Base-by-base conservation (phyloP, 2,797 vertebrate genomes). In the Premnoplex brunnescens region DNA sequence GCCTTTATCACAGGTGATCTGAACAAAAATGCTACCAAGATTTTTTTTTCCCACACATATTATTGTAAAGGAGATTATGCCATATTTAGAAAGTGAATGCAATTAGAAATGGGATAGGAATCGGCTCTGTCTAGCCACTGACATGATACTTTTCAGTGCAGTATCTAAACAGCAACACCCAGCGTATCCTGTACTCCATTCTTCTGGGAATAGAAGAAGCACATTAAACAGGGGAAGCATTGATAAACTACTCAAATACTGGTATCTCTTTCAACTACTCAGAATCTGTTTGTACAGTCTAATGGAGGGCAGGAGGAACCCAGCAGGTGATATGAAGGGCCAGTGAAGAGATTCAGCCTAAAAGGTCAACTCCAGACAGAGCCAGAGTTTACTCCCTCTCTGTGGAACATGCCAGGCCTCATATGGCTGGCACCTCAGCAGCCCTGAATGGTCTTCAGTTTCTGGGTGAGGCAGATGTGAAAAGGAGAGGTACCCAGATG, bases 291-390 rank as follows among this genome's bases (percentile, higher is more conserved):
- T 5, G 39, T 37, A 58, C 24, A 36, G n/a, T 37, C 20, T 87
- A 49, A 46, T 64, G 54, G 59, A 69, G 36, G 48, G 51, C 55
- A 18, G 3, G 48, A 68, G 41, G 28, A 88, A 36, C 27, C 30
- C 3, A 7, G 75, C 0, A 0, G 52, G 59, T 1, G 24, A 67
- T 27, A 63, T 28, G 27, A 2, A 7, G 46, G 64, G 52, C 24
- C 27, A 0, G 0, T 68, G 58, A 32, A 75, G 34, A 84, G 37
- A 67, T 27, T n/a, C 43, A 64, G 54, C 55, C 54, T 27, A n/a
- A 39, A 48, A 73, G 27, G 16, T n/a, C 55, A 90, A 15, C 48
- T 83, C 43, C n/a, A 51, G 51, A 49, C 64, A 37, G 28, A 91
- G 24, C 4, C 48, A 51, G 54, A 81, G 21, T 49, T 78, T 16